These are phyloP conservation scores for Drosophila emarginata DNA, from an alignment of 2,888 invertebrate genomes.

Conservation along the genomic window DNA sequence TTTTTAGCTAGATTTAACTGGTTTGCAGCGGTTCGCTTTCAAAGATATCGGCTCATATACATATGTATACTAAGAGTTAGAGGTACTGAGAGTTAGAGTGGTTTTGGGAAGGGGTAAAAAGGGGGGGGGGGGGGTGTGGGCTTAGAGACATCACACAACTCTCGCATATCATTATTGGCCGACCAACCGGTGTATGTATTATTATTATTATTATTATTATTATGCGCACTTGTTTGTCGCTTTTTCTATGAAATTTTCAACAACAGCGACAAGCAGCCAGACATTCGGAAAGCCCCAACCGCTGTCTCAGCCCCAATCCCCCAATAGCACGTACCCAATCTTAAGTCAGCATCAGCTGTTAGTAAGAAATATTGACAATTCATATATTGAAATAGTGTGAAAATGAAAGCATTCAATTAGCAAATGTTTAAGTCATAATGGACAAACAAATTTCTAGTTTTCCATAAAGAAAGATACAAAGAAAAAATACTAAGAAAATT, in stretches of 20 bases:
- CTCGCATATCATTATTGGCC: constrained; percentile 44
- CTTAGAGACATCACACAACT: background rate
- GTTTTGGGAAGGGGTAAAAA: background rate
- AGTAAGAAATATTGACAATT: constrained; percentile 19
- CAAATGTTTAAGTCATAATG: background rate
- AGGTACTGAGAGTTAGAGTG: too few relatives aligned
- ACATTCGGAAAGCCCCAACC: constrained; percentile 4
- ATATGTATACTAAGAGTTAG: background rate
- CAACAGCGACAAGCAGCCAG: constrained; percentile 2
- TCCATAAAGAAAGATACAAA: background rate
- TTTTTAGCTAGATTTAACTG: constrained; percentile 65
- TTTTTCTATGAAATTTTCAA: constrained; percentile 24
- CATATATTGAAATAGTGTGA: background rate
- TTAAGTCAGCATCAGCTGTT: constrained; percentile 32
- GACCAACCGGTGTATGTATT: constrained; percentile 17
- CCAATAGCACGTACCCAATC: background rate
- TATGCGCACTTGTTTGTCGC: constrained; percentile 41
- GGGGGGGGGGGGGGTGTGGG: background rate
- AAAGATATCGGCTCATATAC: background rate
- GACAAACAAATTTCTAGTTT: constrained; percentile 1
- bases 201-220: constrained; percentile 23
- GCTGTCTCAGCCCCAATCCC: background rate
- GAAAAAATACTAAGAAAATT: background rate
- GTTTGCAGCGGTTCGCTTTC: constrained; percentile 62
- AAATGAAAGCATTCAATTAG: background rate